A percentile compares a stretch with the other conserved stretches of the same genome.
Evolutionary conservation across 2,888 invertebrate genomes (phyloP).

Genomic region (Philopedon plagiatum): DNA sequence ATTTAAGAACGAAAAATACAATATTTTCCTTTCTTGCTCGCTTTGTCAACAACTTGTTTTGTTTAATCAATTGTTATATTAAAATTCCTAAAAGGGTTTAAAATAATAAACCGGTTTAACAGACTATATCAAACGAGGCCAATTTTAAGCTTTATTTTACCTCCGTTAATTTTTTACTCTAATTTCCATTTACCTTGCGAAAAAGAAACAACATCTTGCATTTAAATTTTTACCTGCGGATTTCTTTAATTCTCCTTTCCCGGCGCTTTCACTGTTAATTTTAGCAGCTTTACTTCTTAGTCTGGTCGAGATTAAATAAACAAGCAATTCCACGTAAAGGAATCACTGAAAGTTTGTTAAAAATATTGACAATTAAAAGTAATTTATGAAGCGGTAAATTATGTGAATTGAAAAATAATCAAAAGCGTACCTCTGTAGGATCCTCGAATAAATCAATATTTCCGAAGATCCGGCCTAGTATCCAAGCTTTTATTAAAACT

Average conservation of each 20-base stretch:
- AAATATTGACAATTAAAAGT: not conserved
- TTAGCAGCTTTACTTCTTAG: not conserved
- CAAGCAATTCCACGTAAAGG: not conserved
- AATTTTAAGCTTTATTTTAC: not conserved
- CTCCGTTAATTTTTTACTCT: not conserved
- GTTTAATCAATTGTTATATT: no score
- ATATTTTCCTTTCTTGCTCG: no score
- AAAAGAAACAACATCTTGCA: not conserved
- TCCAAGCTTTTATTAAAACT: no score
- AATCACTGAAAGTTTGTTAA: not conserved
- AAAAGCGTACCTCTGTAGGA: no score
- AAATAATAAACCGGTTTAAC: no score
- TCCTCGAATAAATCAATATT: no score
- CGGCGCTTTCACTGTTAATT: constrained; percentile 1
- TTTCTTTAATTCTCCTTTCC: not conserved
- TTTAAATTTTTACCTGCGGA: not conserved
- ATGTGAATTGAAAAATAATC: no score
- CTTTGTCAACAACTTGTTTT: no score
- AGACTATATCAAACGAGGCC: no score
- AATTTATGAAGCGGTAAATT: not conserved
- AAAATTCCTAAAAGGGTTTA: no score
- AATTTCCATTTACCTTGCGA: not conserved
- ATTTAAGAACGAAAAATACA: no score
- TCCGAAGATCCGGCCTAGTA: no score
- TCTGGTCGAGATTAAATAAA: not conserved